Conservation (phyloP, 2,888 invertebrate genomes). For the Diaphora mendica region DNA sequence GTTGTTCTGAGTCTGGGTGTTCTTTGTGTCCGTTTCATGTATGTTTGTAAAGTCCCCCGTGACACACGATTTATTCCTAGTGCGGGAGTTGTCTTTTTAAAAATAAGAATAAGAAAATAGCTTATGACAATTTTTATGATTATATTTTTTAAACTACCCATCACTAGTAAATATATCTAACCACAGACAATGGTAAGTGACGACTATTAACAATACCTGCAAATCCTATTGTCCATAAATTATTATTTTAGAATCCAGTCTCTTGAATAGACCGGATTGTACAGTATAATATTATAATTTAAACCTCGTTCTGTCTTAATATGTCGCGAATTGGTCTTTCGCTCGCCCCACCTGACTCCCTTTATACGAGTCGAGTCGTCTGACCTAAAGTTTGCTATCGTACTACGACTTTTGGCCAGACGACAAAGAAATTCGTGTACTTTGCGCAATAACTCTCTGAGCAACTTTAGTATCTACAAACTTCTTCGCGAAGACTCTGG, state of each 20-base stretch:
- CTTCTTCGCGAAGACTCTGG: not conserved
- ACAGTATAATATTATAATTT: slow-evolving; percentile 22
- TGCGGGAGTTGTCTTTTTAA: too few relatives aligned
- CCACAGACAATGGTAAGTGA: not conserved
- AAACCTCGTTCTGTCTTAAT: slow-evolving; percentile 51
- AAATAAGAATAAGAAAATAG: too few relatives aligned
- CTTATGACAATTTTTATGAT: not conserved
- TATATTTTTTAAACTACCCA: not conserved
- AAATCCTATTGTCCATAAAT: not conserved
- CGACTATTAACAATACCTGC: not conserved
- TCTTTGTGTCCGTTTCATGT: too few relatives aligned
- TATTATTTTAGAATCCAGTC: slow-evolving; percentile 3
- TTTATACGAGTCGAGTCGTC: slow-evolving; percentile 19
- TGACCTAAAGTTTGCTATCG: slow-evolving; percentile 24
- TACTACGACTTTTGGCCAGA: slow-evolving; percentile 13
- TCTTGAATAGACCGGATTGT: slow-evolving; percentile 3
- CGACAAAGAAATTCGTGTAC: slow-evolving; percentile 16
- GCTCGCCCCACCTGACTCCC: slow-evolving; percentile 40
- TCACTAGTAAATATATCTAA: not conserved
- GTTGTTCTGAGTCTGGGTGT: too few relatives aligned
- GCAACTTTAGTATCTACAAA: not conserved
- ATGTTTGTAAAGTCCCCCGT: too few relatives aligned
- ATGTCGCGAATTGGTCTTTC: slow-evolving; percentile 63
- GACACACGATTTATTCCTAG: too few relatives aligned
- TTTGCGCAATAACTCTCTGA: not conserved